phyloP scores from a whole-genome alignment of 2,113 vertebrate species.

The Dasyurus viverrinus region DNA sequence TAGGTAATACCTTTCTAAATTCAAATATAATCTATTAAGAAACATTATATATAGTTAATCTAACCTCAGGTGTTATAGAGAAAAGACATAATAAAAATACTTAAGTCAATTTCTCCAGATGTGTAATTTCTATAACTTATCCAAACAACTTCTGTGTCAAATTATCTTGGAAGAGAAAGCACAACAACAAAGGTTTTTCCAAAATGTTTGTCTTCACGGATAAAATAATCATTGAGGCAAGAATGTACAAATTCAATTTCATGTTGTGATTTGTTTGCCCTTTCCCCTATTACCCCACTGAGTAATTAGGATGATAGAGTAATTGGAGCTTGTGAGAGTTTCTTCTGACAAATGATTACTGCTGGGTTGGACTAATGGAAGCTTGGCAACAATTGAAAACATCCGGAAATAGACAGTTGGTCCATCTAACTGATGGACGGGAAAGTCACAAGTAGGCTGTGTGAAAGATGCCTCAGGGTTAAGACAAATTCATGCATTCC shows the following conservation, averaged over 20 bases:
- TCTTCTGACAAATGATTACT: background rate
- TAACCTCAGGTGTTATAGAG: background rate
- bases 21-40: background rate
- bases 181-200: background rate
- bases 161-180: background rate
- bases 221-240: background rate
- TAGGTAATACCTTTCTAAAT: background rate
- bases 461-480: background rate
- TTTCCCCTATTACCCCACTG: background rate
- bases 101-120: background rate
- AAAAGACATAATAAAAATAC: background rate
- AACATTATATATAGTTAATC: background rate
- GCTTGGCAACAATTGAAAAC: background rate
- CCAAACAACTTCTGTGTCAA: background rate
- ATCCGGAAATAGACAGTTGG: background rate
- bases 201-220: background rate
- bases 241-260: background rate
- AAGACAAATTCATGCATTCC: background rate
- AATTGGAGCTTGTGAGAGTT: constrained; percentile 17
- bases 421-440: background rate
- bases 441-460: background rate
- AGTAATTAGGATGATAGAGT: background rate
- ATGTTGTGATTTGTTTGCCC: background rate
- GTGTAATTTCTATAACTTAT: background rate
- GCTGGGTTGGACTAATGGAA: background rate